These are phyloP conservation scores for Dipodomys spectabilis DNA, from an alignment of 2,113 vertebrate genomes.

Conservation along the genomic window DNA sequence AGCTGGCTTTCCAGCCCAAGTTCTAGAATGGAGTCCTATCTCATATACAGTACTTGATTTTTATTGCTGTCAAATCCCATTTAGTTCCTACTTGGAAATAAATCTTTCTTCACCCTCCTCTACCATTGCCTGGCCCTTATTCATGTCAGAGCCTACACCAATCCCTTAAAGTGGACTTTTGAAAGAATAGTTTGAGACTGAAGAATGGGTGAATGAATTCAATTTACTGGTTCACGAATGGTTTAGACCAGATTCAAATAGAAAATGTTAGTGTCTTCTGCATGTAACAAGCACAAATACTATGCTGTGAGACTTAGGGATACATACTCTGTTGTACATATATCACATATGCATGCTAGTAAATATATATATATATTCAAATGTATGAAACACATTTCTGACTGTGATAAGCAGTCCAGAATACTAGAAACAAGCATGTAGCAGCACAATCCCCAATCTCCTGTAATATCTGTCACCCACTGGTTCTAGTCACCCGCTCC, in stretches of 20 bases:
- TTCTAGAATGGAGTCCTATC: neutral
- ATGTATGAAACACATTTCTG: neutral
- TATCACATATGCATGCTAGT: neutral
- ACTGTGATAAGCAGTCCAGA: neutral
- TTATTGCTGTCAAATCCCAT: neutral
- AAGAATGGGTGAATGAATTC: neutral
- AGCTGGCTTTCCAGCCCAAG: neutral
- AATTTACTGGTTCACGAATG: slow-evolving; percentile 3
- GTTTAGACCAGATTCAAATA: slow-evolving; percentile 20
- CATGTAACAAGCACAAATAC: neutral
- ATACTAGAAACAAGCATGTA: neutral
- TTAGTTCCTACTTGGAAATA: neutral
- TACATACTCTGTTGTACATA: neutral
- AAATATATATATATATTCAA: neutral
- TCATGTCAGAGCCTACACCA: neutral
- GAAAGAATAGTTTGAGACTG: no score
- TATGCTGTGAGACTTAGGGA: neutral
- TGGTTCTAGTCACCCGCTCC: neutral
- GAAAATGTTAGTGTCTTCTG: neutral
- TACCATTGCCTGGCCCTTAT: neutral
- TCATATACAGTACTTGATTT: neutral
- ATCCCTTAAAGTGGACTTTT: neutral
- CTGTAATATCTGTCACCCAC: neutral
- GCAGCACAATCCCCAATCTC: neutral
- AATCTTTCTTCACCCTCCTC: neutral